Conservation (phyloP, 92 coral and sea anemone species). For the Phenganax stokvisi region DNA sequence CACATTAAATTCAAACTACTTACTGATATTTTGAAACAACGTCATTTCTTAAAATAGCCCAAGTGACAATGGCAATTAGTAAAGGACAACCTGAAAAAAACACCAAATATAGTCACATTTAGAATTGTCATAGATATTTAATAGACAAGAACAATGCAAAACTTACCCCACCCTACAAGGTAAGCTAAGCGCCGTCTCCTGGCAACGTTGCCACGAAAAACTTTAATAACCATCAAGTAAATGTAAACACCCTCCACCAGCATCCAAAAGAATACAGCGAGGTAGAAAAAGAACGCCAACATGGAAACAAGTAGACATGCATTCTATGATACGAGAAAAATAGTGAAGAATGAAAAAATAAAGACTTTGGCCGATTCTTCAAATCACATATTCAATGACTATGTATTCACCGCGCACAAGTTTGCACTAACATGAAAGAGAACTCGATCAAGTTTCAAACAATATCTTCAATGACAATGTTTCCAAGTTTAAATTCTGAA, state of each 20-base stretch:
- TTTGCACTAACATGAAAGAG: too few species aligned
- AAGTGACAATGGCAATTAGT: slow-evolving; percentile 41
- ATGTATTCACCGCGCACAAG: too few species aligned
- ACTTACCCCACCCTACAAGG: slow-evolving; percentile 37
- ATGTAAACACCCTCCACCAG: slow-evolving; percentile 32
- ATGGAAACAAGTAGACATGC: slow-evolving; percentile 7
- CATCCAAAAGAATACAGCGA: slow-evolving; percentile 39
- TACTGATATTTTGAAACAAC: slow-evolving; percentile 51
- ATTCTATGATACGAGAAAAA: neutral
- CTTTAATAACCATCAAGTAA: slow-evolving; percentile 38
- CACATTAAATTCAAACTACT: slow-evolving; percentile 12
- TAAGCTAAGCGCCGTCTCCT: slow-evolving; percentile 26
- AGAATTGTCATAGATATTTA: neutral
- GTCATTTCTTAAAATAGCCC: slow-evolving; percentile 49
- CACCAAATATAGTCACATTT: neutral
- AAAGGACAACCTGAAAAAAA: slow-evolving; percentile 39
- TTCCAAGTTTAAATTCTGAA: too few species aligned
- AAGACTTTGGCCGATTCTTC: too few species aligned
- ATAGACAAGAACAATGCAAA: neutral
- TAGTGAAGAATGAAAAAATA: neutral
- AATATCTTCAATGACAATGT: neutral
- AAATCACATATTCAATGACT: too few species aligned
- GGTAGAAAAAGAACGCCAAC: slow-evolving; percentile 36
- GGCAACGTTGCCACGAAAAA: slow-evolving; percentile 21
- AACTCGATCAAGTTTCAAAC: neutral